These are phyloP conservation scores for Acleris emargana DNA, from an alignment of 2,888 invertebrate species.

Conservation along the genomic window DNA sequence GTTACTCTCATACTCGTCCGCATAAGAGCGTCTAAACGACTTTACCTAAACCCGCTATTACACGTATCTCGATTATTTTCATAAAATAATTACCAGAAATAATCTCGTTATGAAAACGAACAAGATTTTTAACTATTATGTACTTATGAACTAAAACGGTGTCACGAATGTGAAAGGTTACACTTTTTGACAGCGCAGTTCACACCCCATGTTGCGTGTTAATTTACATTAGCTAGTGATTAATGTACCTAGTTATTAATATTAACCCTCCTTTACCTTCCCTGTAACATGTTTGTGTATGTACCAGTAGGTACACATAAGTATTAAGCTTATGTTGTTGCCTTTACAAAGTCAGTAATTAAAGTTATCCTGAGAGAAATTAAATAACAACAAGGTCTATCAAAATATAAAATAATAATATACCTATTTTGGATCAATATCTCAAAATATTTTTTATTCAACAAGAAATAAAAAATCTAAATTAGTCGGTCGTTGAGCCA, in stretches of 20 bases:
- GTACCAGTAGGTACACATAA: not conserved
- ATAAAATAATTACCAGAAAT: too few relatives aligned
- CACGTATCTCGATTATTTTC: too few relatives aligned
- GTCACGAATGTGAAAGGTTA: conserved; percentile 40
- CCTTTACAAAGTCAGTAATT: not conserved
- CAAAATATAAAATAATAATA: too few relatives aligned
- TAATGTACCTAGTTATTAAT: conserved; percentile 42
- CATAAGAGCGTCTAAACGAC: too few relatives aligned
- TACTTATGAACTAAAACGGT: not conserved
- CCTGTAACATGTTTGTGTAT: conserved; percentile 11
- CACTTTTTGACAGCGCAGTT: conserved; percentile 49
- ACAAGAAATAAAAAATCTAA: conserved; percentile 37
- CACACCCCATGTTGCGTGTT: conserved; percentile 53
- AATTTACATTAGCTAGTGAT: conserved; percentile 54
- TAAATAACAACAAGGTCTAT: too few relatives aligned
- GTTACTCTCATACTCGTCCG: not conserved
- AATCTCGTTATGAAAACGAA: too few relatives aligned
- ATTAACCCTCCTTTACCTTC: conserved; percentile 39
- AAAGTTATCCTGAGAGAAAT: too few relatives aligned
- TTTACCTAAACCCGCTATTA: too few relatives aligned
- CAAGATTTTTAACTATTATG: not conserved
- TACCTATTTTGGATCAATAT: too few relatives aligned
- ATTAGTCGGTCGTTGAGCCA: conserved; percentile 48
- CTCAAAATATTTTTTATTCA: too few relatives aligned
- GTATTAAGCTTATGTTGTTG: not conserved